Percentiles rank a stretch among this genome's conserved stretches.
Evolutionary conservation across 2,888 invertebrate species (phyloP).

Genomic region (Tenthredo livida): DNA sequence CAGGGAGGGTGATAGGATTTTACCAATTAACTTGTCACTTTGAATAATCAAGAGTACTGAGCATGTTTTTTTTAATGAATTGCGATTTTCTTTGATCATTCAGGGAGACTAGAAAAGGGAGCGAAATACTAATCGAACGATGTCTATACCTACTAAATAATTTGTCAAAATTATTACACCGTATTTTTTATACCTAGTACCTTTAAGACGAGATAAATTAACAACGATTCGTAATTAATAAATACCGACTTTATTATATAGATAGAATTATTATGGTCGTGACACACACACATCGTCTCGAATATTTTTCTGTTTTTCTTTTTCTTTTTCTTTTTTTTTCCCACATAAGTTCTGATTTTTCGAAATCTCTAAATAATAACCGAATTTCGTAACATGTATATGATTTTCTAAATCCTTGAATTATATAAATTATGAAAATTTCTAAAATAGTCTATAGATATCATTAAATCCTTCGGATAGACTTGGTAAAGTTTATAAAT

Average conservation of each 20-base stretch:
- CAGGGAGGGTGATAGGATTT: conserved; percentile 19
- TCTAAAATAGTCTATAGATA: not conserved
- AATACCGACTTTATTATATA: not conserved
- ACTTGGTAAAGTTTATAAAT: not conserved
- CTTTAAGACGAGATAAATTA: not conserved
- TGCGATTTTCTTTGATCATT: conserved; percentile 25
- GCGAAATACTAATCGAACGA: not conserved
- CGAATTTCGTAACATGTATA: not conserved
- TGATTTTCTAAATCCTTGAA: not conserved
- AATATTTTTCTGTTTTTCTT: not conserved
- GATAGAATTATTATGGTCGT: not conserved
- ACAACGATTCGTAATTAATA: not conserved
- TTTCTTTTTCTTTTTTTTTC: not conserved
- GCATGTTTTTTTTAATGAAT: conserved; percentile 30
- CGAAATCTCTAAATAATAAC: not conserved
- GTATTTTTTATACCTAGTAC: not conserved
- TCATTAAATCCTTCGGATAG: not conserved
- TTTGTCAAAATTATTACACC: not conserved
- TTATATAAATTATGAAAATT: not conserved
- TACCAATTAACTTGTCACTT: conserved; percentile 21
- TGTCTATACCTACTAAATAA: not conserved
- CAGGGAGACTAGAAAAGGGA: not conserved
- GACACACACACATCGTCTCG: not conserved
- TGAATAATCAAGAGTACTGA: conserved; percentile 16
- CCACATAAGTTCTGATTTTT: not conserved